Percentiles rank a stretch among this genome's conserved stretches.
These are phyloP conservation scores for Eupithecia abbreviata DNA, from an alignment of 2,888 invertebrate species.

Conservation along the genomic window DNA sequence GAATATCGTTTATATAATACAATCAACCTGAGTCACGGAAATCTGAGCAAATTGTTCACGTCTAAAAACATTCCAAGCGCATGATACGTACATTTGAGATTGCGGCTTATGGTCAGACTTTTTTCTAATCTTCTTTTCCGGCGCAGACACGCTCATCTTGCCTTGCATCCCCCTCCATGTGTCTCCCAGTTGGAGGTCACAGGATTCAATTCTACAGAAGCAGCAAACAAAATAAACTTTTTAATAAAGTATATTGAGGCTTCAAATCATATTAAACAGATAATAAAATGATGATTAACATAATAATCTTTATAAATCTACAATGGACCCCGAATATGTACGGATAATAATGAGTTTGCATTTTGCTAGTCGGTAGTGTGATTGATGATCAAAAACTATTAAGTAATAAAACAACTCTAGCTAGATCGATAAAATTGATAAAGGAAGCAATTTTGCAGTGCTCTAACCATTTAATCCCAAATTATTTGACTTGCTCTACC, in stretches of 20 bases:
- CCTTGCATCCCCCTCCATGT: conserved; percentile 91
- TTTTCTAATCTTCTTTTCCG: conserved; percentile 88
- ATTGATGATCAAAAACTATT: conserved; percentile 46
- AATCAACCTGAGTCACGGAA: conserved; percentile 44
- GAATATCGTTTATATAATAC: conserved; percentile 41
- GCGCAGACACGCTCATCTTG: conserved; percentile 92
- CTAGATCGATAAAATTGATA: conserved; percentile 47
- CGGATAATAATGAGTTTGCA: conserved; percentile 19
- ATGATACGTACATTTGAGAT: conserved; percentile 85
- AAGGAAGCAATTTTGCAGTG: conserved; percentile 56
- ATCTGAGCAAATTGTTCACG: conserved; percentile 54
- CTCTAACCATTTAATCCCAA: conserved; percentile 45
- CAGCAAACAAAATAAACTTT: conserved; percentile 81
- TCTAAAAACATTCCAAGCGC: conserved; percentile 67
- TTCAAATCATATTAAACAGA: conserved; percentile 49
- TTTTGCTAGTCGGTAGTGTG: conserved; percentile 35
- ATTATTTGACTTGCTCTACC: conserved; percentile 28
- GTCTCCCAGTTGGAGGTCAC: conserved; percentile 90
- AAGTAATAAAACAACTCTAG: conserved; percentile 35
- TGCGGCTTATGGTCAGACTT: conserved; percentile 88
- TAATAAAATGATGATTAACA: conserved; percentile 48
- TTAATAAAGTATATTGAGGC: conserved; percentile 63
- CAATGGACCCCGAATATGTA: conserved; percentile 41
- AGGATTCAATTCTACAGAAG: conserved; percentile 92
- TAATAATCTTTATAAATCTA: conserved; percentile 35